These are phyloP conservation scores for Epizoanthus fatuus DNA, from an alignment of 92 coral and sea anemone species.

Conservation along the genomic window DNA sequence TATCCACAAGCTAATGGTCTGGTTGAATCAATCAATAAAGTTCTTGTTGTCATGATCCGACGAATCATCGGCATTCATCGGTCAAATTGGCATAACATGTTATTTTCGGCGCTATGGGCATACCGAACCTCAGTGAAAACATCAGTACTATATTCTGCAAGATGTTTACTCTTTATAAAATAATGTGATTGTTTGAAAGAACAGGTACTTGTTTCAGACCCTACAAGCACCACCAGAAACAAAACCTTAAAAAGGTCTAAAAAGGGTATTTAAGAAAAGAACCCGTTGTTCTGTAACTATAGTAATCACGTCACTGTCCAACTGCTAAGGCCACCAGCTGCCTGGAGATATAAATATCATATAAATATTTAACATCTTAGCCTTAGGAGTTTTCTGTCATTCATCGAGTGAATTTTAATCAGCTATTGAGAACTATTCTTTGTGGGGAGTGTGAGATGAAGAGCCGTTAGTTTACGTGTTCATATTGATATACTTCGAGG, in stretches of 20 bases:
- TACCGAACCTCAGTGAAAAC: background rate
- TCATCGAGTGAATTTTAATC: slow-evolving; percentile 52
- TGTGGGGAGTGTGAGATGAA: slow-evolving; percentile 1
- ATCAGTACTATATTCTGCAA: background rate
- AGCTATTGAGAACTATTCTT: slow-evolving; percentile 31
- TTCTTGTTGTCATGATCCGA: no score
- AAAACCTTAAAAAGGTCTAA: background rate
- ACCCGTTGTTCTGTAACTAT: slow-evolving; percentile 16
- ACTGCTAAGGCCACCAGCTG: slow-evolving; percentile 25
- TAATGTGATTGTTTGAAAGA: background rate
- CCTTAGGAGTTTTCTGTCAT: slow-evolving; percentile 67
- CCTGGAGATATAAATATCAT: slow-evolving; percentile 20
- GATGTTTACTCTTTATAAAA: slow-evolving; percentile 4
- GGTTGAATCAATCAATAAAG: no score
- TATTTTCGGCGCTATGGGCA: no score
- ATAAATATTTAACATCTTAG: slow-evolving; percentile 68
- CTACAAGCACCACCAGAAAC: slow-evolving; percentile 13
- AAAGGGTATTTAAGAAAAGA: no score
- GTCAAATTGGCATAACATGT: no score
- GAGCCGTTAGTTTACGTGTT: background rate
- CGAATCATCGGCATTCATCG: no score
- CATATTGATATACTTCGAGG: background rate
- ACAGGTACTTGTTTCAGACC: background rate
- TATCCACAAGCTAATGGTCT: no score
- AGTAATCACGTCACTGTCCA: slow-evolving; percentile 7